These are phyloP conservation scores for Phengaris alcon DNA, from an alignment of 2,888 invertebrate genomes.

Conservation along the genomic window DNA sequence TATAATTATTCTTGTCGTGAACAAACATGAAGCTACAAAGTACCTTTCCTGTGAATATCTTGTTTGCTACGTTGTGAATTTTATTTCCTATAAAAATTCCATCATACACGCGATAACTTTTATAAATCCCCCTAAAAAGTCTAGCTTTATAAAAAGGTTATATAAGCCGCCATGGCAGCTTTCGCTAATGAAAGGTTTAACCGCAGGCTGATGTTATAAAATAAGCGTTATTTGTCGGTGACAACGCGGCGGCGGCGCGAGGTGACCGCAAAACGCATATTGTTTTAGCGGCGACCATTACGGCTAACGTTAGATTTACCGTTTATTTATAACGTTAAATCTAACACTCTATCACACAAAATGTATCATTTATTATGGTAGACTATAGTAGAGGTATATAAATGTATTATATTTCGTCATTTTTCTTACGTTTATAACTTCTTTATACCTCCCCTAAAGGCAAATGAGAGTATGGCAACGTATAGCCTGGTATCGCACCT, in stretches of 20 bases:
- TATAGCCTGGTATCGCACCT: too few relatives aligned
- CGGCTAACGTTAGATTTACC: slow-evolving; percentile 27
- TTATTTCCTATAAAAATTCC: too few relatives aligned
- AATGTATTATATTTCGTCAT: background rate
- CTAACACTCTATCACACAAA: background rate
- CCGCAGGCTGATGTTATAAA: slow-evolving; percentile 36
- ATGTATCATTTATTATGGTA: background rate
- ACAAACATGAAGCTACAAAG: too few relatives aligned
- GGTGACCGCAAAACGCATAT: slow-evolving; percentile 35
- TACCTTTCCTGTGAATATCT: too few relatives aligned
- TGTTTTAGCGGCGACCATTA: slow-evolving; percentile 31
- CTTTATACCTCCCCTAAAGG: too few relatives aligned
- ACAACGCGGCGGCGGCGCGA: slow-evolving; percentile 17
- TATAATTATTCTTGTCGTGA: too few relatives aligned
- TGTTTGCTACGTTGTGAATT: too few relatives aligned
- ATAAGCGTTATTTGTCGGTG: slow-evolving; percentile 35
- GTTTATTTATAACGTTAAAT: background rate
- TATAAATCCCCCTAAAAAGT: background rate
- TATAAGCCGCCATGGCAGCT: background rate
- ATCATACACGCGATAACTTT: background rate
- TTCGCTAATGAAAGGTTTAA: slow-evolving; percentile 18
- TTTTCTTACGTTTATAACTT: background rate
- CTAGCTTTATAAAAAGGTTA: background rate
- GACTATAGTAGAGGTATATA: too few relatives aligned
- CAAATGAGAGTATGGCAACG: too few relatives aligned